Evolutionary conservation across 2,888 invertebrate genomes (phyloP), one percentile per base, ranked within the genome.

Genomic region (Myopa tessellatipennis): DNA sequence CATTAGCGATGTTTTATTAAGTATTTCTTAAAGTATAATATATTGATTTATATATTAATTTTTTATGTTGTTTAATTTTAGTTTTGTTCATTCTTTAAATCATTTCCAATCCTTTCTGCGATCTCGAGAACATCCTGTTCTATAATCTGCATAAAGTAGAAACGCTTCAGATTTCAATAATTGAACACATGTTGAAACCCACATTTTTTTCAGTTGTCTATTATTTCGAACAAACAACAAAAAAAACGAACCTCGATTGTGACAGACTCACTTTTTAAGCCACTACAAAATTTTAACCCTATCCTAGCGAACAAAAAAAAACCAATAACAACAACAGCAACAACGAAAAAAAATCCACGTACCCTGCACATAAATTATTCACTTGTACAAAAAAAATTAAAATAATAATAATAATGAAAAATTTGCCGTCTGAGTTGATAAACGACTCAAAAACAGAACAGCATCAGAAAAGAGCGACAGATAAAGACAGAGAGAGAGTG

Each of bases 171-270:
- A 67, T 63, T 77, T 79, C 78, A 78, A 71, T 78, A 60, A 52
- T 18, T 78, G 80, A 80, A 83, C 88, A 88, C 88, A 88, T 88
- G 88, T 85, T 85, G 79, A 85, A 85, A 88, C 88, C 86, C 88
- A 88, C 88, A 88, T 86, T 88, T 85, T 86, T 87, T 87, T 79
- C 55, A 75, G 67, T 77, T 68, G 78, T 79, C 61, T 60, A 45
- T 58, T 73, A 38, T 0, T 7, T 6, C 60, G 58, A 4, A 12
- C 60, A 45, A 26, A 61, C 74, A 75, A 81, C 60, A 78, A 74
- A 79, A 63, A 79, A 71, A 76, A 69, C 74, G 26, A 26, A 26
- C 26, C 26, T 79, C 80, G 80, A 81, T 81, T 80, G 80, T 82
- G 80, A 80, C 82, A 82, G 83, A 82, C 81, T 71, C 69, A 60